Conservation (phyloP, 2,797 vertebrate species). For the Phrynocephalus forsythii region DNA sequence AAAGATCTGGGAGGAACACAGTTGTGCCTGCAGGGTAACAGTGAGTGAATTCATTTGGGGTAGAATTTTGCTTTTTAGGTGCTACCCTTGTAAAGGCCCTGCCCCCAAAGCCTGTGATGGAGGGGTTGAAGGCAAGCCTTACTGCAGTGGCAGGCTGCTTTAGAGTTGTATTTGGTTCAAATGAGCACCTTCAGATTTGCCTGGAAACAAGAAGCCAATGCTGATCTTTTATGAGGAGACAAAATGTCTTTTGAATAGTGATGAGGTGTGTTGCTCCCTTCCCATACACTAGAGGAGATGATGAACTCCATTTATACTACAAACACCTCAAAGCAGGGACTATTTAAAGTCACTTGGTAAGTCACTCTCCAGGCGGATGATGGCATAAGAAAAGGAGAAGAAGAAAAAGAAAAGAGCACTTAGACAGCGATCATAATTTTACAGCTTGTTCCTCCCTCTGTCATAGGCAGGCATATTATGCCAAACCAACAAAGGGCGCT, state of each 20-base stretch:
- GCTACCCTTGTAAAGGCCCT: neutral
- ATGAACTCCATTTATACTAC: no score
- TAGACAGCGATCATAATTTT: neutral
- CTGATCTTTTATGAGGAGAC: neutral
- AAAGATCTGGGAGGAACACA: neutral
- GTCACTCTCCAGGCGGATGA: no score
- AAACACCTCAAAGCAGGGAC: neutral
- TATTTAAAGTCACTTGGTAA: neutral
- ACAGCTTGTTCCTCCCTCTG: neutral
- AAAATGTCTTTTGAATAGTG: neutral
- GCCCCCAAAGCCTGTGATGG: neutral
- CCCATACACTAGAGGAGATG: neutral
- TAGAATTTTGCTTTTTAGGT: no score
- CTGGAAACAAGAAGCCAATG: neutral
- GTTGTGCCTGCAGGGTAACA: neutral
- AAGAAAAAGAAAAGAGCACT: neutral
- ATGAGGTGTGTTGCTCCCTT: neutral
- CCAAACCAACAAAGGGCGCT: no score
- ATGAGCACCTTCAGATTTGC: neutral
- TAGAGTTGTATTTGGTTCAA: neutral
- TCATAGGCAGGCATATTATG: no score
- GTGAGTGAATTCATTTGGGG: no score
- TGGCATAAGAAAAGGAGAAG: neutral
- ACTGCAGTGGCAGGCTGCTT: neutral
- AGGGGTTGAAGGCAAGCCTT: no score